A percentile compares a stretch with the other conserved stretches of the same genome.
These are phyloP conservation scores for Caloenas nicobarica DNA, from an alignment of 2,113 vertebrate species.

Conservation along the genomic window DNA sequence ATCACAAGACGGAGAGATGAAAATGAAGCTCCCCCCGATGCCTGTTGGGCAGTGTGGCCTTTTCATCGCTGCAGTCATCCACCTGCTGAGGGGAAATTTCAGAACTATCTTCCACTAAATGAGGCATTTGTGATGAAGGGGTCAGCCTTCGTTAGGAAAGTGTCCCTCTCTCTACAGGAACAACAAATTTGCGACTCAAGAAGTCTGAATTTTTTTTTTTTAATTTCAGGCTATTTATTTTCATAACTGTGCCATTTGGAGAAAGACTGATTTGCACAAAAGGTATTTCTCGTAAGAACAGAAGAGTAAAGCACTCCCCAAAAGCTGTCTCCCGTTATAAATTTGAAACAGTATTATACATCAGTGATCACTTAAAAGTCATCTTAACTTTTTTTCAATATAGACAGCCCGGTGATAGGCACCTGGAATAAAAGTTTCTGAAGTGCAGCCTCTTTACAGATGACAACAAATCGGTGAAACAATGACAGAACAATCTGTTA, in stretches of 20 bases:
- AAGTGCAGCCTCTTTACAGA: background rate
- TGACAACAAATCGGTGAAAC: background rate
- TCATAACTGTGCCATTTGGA: background rate
- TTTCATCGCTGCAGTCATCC: accelerated
- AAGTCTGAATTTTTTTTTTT: background rate
- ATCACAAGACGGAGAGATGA: accelerated
- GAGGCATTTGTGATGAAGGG: background rate
- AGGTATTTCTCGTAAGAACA: background rate
- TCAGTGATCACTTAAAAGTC: background rate
- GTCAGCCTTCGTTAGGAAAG: background rate
- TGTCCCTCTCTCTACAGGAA: background rate
- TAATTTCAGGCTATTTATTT: background rate
- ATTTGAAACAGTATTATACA: background rate
- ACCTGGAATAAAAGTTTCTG: background rate
- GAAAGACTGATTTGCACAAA: background rate
- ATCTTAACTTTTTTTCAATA: background rate
- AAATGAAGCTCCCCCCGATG: accelerated
- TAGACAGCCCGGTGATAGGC: background rate
- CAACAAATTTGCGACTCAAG: background rate
- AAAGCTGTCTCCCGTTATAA: background rate
- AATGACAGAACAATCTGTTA: background rate
- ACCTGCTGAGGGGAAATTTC: background rate
- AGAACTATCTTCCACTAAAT: background rate
- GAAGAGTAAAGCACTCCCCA: background rate
- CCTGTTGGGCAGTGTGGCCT: background rate